Percentiles rank a stretch among this genome's conserved stretches.
These are phyloP conservation scores for Anarsia innoxiella DNA, from an alignment of 2,888 invertebrate species.

Conservation along the genomic window DNA sequence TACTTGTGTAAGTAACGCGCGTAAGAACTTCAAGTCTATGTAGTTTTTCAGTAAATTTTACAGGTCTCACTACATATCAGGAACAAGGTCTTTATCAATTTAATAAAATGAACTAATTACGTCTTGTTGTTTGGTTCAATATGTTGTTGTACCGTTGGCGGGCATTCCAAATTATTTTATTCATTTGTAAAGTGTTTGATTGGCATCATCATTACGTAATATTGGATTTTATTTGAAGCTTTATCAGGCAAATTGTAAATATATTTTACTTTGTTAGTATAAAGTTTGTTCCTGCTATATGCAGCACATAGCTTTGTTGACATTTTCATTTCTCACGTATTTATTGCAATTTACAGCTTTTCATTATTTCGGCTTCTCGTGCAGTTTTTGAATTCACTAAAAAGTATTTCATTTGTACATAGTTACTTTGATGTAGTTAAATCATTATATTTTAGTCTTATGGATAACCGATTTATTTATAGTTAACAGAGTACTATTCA, in stretches of 20 bases:
- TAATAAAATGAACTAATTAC: slow-evolving; percentile 36
- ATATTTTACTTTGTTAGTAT: slow-evolving; percentile 9
- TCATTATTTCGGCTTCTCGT: slow-evolving; percentile 34
- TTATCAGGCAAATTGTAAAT: not conserved
- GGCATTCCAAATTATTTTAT: slow-evolving; percentile 26
- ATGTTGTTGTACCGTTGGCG: slow-evolving; percentile 47
- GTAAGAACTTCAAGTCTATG: slow-evolving; percentile 65
- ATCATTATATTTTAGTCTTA: no score
- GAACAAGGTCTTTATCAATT: slow-evolving; percentile 66
- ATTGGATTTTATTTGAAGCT: slow-evolving; percentile 5
- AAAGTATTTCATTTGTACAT: no score
- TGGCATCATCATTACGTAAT: no score
- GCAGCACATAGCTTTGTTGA: slow-evolving; percentile 19
- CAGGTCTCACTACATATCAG: slow-evolving; percentile 72
- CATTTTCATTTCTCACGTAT: slow-evolving; percentile 22
- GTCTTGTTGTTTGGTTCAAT: slow-evolving; percentile 43
- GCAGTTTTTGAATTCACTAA: slow-evolving; percentile 18
- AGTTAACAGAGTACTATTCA: no score
- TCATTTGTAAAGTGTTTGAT: slow-evolving; percentile 21
- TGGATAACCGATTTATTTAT: no score
- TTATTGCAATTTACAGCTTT: slow-evolving; percentile 33
- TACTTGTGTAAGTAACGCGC: no score
- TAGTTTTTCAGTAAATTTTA: slow-evolving; percentile 71
- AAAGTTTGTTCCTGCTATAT: slow-evolving; percentile 13
- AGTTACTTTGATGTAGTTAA: no score